phyloP scores from a whole-genome alignment of 2,888 invertebrate genomes.

The Agriopis marginaria region DNA sequence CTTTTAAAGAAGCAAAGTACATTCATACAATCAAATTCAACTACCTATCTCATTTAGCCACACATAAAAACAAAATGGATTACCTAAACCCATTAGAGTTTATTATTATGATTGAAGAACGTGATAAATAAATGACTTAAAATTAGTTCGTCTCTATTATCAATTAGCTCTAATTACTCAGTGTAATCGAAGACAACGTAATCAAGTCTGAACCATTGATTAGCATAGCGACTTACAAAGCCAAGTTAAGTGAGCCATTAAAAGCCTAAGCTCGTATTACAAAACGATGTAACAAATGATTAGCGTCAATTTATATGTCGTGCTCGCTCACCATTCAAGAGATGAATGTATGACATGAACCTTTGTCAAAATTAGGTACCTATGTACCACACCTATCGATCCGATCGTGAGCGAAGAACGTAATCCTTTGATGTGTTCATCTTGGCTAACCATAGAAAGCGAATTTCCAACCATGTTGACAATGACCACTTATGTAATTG shows the following conservation, averaged over 20 bases:
- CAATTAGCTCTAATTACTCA: slow-evolving; percentile 32
- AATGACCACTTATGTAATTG: slow-evolving; percentile 72
- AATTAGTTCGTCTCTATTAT: slow-evolving; percentile 21
- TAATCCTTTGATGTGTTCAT: slow-evolving; percentile 63
- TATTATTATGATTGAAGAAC: neutral
- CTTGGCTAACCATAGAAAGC: slow-evolving; percentile 67
- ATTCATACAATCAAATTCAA: neutral
- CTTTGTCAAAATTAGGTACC: slow-evolving; percentile 49
- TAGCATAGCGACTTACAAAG: slow-evolving; percentile 37
- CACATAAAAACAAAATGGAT: neutral
- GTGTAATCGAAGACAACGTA: slow-evolving; percentile 35
- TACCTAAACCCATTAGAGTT: neutral
- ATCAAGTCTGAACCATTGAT: slow-evolving; percentile 40
- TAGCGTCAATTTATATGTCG: slow-evolving; percentile 65
- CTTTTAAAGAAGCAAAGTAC: no score
- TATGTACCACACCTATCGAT: slow-evolving; percentile 50
- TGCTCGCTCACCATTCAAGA: slow-evolving; percentile 49
- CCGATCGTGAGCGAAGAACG: slow-evolving; percentile 53
- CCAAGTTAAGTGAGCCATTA: slow-evolving; percentile 41
- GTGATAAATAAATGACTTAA: slow-evolving; percentile 9
- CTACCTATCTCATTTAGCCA: neutral
- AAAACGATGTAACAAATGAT: slow-evolving; percentile 64
- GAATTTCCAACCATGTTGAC: slow-evolving; percentile 70
- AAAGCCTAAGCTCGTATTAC: slow-evolving; percentile 50
- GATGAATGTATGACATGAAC: slow-evolving; percentile 54